Evolutionary conservation across 2,797 vertebrate genomes (phyloP), one percentile per base, ranked within the genome.

Genomic region (Pteronotus mesoamericanus): DNA sequence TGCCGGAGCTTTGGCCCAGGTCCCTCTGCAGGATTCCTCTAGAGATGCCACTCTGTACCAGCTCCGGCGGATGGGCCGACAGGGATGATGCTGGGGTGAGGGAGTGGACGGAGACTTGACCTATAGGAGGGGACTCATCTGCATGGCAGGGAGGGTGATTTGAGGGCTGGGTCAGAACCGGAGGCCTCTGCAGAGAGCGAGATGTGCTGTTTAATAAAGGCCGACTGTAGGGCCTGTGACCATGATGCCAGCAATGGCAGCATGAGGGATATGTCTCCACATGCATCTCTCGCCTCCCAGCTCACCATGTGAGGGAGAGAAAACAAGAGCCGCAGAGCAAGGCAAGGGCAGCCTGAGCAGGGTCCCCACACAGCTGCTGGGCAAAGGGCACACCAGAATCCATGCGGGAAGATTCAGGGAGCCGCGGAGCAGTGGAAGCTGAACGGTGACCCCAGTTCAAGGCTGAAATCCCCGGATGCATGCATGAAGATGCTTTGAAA

Each of bases 11-110:
- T 97, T 98, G 97, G 97, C 97, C 80, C 69, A 16, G 48, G 88
- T 91, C 97, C 95, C 95, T 96, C 93, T 0, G 71, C 94, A 86
- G 24, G 72, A 80, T 97, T 97, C 97, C 86, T 98, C 95, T 89
- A 91, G 96, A 98, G 97, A 98, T 98, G 97, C 98, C 98, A 98
- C 95, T 97, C 97, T 0, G 98, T 98, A 97, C 98, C 98, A 98
- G 98, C 91, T 96, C 86, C 74, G 0, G 90, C 83, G 92, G 96
- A 82, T 93, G 95, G 80, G 86, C 94, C 29, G 71, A 61, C 91
- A 84, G 69, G 82, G 89, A 53, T 82, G 86, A 96, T 93, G 55
- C 95, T 98, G 97, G 97, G 96, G 97, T 97, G 97, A 97, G 96
- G 97, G 84, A 95, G 97, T 74, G 95, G 97, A 95, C 72, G 0